Evolutionary conservation across 1,140 invertebrate genomes (phyloP), one percentile per base, ranked within the genome.

Genomic region (Drosophila albomicans): DNA sequence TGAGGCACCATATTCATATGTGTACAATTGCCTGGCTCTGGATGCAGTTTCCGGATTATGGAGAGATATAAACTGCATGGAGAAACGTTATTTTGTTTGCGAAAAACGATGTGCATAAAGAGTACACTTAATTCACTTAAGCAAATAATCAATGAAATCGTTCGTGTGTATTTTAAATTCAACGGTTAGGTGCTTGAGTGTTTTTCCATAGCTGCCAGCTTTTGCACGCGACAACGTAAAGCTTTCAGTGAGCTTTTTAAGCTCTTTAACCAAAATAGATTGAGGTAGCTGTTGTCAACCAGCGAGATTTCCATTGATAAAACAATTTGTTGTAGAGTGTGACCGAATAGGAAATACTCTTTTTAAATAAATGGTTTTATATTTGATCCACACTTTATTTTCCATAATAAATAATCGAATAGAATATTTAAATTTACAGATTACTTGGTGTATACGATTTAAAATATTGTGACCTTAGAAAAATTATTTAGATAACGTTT

Each of bases 1-100:
- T 6, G 16, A 63, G n/a, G 7, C 4, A 3, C 15, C 28, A 0
- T 13, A 32, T 1, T 2, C 15, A 5, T 13, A 1, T 10, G 1
- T 5, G 0, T 35, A 52, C 32, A 10, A 20, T n/a, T 74, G 71
- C 6, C 10, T 68, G 2, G 64, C 28, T 13, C 7, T 57, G 8
- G 20, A 63, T 62, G 11, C 32, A 1, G 3, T 5, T 16, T 32
- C 20, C 6, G n/a, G 13, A 1, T 16, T 10, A 0, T 75, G 72
- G 66, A 35, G 3, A 1, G 6, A 51, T 8, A 43, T 63, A 5
- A 35, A 35, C 41, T 75, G 72, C 35, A 35, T 0, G 1, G 32
- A 20, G 3, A 30, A 30, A 3, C 72, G 66, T 7, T 70, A 38
- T 15, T 75, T 75, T 20, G 5, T 75, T 1, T 75, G 66, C 25